Evolutionary conservation across 2,797 vertebrate species (phyloP), one percentile per base, ranked within the genome.

Genomic region (Schizopygopsis pylzovi): DNA sequence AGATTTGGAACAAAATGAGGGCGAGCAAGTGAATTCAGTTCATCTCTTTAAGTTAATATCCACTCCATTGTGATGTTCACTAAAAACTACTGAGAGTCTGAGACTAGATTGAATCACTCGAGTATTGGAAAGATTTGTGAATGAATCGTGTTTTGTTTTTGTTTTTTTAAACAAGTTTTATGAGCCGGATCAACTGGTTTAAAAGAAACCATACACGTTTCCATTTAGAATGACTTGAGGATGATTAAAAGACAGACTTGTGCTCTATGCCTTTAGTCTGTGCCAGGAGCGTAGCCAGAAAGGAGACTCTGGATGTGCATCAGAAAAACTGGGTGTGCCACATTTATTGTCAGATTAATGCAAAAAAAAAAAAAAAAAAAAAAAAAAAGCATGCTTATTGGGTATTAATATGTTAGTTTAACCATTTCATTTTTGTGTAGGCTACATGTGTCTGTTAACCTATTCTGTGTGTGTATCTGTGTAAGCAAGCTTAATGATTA

Each of bases 221-320:
- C 22, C 13, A 7, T 39, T 77, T 56, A 39, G 49, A 77, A 39
- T 11, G 6, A 59, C 37, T 41, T 59, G 20, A 59, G 75, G 7
- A 56, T 59, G 52, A 78, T 78, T 41, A 78, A 41, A 78, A 25
- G 76, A 61, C 76, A 61, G 76, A 79, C 56, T 25, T 43, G 76
- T 61, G 37, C 45, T 13, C n/a, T 28, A 67, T 16, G n/a, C 22
- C 59, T 65, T 54, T 54, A 37, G 61, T 47, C 54, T 33, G 70
- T 73, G 70, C 54, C 4, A 25, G n/a, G n/a, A n/a, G n/a, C n/a
- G n/a, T n/a, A n/a, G n/a, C n/a, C n/a, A n/a, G n/a, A n/a, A n/a
- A n/a, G n/a, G n/a, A n/a, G n/a, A n/a, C n/a, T n/a, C n/a, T n/a
- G n/a, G n/a, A n/a, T n/a, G n/a, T n/a, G n/a, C n/a, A n/a, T n/a